phyloP scores from a whole-genome alignment of 2,113 vertebrate species.

The Eleginops maclovinus region DNA sequence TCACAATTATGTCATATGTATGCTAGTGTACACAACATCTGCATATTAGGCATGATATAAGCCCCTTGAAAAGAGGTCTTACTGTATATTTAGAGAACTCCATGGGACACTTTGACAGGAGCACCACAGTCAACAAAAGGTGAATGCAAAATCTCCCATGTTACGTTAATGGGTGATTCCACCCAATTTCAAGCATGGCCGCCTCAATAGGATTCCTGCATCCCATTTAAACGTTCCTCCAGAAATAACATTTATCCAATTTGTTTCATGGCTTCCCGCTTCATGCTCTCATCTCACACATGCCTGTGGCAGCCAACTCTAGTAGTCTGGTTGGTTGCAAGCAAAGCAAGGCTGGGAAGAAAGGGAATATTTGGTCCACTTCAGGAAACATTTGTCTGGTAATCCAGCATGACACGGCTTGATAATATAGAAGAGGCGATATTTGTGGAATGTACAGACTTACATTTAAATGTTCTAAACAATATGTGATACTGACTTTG shows the following conservation, averaged over 20 bases:
- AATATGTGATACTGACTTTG: constrained; percentile 2
- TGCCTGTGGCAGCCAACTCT: constrained; percentile 54
- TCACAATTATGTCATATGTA: not conserved
- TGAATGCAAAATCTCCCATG: constrained; percentile 69
- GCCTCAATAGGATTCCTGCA: constrained; percentile 75
- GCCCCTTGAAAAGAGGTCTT: constrained; percentile 15
- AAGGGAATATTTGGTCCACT: constrained; percentile 48
- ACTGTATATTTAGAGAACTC: constrained; percentile 4
- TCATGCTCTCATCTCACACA: constrained; percentile 64
- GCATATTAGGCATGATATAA: constrained; percentile 9
- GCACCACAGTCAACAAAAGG: constrained; percentile 60
- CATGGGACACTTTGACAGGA: constrained; percentile 50
- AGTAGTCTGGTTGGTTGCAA: constrained; percentile 34
- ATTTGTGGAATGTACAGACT: constrained; percentile 37
- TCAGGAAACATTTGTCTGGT: constrained; percentile 41
- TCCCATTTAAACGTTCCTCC: constrained; percentile 80
- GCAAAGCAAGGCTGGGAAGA: constrained; percentile 34
- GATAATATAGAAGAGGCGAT: constrained; percentile 38
- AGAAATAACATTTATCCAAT: constrained; percentile 85
- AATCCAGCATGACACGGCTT: constrained; percentile 45
- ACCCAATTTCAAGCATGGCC: constrained; percentile 85
- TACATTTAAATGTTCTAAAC: constrained; percentile 41
- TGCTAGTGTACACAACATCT: constrained; percentile 2
- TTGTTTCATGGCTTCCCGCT: constrained; percentile 77
- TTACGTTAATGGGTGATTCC: constrained; percentile 77